Conservation (phyloP, 2,888 invertebrate species). For the Axea sp. region DNA sequence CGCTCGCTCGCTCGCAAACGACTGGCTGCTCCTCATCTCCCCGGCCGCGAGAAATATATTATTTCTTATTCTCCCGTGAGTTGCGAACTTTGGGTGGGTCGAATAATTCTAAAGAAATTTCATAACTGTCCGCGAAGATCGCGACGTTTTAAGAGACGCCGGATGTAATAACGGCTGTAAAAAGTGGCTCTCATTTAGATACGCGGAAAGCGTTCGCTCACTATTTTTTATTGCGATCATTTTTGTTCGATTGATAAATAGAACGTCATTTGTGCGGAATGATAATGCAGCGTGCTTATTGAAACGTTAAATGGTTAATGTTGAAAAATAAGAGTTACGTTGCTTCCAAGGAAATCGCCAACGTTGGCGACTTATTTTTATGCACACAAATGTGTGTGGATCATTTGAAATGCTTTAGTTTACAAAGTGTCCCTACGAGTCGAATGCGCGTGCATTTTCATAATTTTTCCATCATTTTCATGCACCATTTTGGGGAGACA, state of each 20-base stretch:
- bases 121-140: conserved; percentile 75
- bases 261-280: no score
- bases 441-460: no score
- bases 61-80: conserved; percentile 72
- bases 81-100: conserved; percentile 68
- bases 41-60: conserved; percentile 70
- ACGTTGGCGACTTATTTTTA: no score
- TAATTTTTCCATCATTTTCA: no score
- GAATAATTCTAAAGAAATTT: conserved; percentile 78
- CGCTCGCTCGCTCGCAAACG: conserved; percentile 31
- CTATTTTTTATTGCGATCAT: neutral
- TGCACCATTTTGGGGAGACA: no score
- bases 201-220: conserved; percentile 1
- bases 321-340: no score
- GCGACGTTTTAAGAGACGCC: conserved; percentile 65
- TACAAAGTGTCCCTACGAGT: no score
- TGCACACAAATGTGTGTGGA: no score
- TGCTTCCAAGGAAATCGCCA: no score
- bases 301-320: no score
- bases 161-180: conserved; percentile 68
- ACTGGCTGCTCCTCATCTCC: conserved; percentile 14
- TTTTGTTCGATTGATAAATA: neutral
- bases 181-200: conserved; percentile 33
- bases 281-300: no score
- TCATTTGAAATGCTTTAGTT: no score